Evolutionary conservation across 2,888 invertebrate genomes (phyloP), one percentile per base, ranked within the genome.

Genomic region (Drosophila cracens): DNA sequence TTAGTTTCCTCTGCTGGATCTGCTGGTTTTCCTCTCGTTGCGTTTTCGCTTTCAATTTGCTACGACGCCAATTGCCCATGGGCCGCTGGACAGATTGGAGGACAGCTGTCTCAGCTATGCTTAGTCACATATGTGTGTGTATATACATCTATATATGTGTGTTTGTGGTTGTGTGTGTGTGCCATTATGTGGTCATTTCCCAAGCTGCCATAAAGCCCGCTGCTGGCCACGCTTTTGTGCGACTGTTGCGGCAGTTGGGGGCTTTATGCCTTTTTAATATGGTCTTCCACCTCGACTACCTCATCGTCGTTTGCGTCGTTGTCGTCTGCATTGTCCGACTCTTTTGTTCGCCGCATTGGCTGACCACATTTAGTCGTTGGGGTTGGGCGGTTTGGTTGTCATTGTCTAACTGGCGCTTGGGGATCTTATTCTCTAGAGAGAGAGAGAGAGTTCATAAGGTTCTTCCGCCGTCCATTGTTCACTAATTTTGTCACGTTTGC

Each of bases 401-500:
- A 74, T 74, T 74, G 77, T 78, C 70, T 78, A 78, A 78, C 71
- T 66, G 58, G 61, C 79, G 72, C 79, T 74, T 62, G 77, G 73
- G 29, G 70, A 82, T 85, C 78, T 74, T 82, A 84, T 83, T 76
- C 82, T 84, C 69, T 43, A 63, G 69, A 64, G 58, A 48, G 38
- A 64, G 68, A 51, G 72, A 73, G 85, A 77, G 83, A 88, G 86
- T 88, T 87, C 90, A 90, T 86, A 79, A 86, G 87, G 83, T 76
- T 73, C 76, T 74, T 76, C 65, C 79, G 70, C 51, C 70, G 77
- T 68, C 78, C 83, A 87, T 90, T 87, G 90, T 87, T 87, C 90
- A 89, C 89, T 89, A 89, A 90, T 89, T 87, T 90, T 87, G 87
- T 89, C 87, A 89, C 90, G 87, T 90, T 89, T 87, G 90, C 89